These are phyloP conservation scores for Virgularia gustaviana DNA, from an alignment of 92 coral and sea anemone species.

Conservation along the genomic window DNA sequence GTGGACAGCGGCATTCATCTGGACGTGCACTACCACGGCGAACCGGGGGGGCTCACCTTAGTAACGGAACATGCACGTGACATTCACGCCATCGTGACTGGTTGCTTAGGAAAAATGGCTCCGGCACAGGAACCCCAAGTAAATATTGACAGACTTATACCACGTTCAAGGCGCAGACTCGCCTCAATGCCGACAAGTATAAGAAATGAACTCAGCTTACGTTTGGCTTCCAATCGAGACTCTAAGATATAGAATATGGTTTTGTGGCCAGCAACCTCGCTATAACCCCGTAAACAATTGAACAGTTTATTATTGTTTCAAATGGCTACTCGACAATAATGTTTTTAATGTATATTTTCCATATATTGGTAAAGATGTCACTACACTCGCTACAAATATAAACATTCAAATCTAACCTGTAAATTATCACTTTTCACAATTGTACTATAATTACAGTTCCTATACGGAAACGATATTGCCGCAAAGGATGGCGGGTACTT, in stretches of 20 bases:
- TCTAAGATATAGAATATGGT: constrained; percentile 2
- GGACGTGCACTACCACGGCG: constrained; percentile 29
- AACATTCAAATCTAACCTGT: too few species aligned
- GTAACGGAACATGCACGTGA: constrained; percentile 29
- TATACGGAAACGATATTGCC: too few species aligned
- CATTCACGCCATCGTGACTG: constrained; percentile 11
- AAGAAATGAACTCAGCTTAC: constrained; percentile 20
- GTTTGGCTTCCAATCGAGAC: constrained; percentile 2
- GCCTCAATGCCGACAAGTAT: constrained; percentile 33
- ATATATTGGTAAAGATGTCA: too few species aligned
- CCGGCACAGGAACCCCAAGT: neutral
- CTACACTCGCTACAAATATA: too few species aligned
- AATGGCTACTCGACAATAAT: too few species aligned
- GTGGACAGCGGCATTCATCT: constrained; percentile 13
- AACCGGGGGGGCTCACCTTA: constrained; percentile 18
- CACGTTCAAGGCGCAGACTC: constrained; percentile 7
- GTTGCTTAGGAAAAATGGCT: constrained; percentile 8
- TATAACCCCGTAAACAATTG: too few species aligned
- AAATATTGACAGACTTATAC: constrained; percentile 7
- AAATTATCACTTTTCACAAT: too few species aligned
- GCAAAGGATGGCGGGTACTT: too few species aligned
- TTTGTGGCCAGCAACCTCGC: too few species aligned
- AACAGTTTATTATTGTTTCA: too few species aligned
- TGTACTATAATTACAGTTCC: too few species aligned
- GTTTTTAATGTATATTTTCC: too few species aligned